phyloP scores from a whole-genome alignment of 2,113 vertebrate genomes.

The Prunella himalayana region DNA sequence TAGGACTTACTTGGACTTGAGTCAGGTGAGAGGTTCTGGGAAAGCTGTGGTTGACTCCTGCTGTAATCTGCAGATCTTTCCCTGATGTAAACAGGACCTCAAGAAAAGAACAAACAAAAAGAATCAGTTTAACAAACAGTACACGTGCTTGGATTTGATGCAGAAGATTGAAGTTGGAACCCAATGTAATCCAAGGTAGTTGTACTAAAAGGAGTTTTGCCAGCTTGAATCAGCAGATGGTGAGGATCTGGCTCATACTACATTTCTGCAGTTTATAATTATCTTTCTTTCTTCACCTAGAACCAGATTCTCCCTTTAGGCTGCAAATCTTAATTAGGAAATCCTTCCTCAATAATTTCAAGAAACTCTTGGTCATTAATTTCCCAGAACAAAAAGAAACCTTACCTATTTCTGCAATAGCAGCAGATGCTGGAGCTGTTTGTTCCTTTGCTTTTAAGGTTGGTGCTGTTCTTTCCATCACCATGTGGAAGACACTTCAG shows the following conservation, averaged over 20 bases:
- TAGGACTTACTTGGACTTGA: background rate
- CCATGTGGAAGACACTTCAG: background rate
- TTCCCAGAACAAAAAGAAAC: conserved; percentile 6
- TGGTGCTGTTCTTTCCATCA: background rate
- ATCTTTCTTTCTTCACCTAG: conserved; percentile 25
- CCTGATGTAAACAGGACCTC: conserved; percentile 3
- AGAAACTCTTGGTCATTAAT: background rate
- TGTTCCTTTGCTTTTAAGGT: background rate
- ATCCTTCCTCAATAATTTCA: background rate
- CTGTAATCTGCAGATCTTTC: background rate
- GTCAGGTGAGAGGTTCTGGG: background rate
- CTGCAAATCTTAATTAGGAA: conserved; percentile 40
- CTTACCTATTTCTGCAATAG: conserved; percentile 23
- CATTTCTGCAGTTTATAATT: conserved; percentile 22
- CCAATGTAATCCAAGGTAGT: background rate
- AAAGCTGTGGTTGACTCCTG: background rate
- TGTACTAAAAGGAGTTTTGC: conserved; percentile 2
- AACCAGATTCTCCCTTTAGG: conserved; percentile 27
- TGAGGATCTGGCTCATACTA: background rate
- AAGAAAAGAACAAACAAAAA: conserved; percentile 4
- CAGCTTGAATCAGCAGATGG: conserved; percentile 40
- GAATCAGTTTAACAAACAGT: background rate
- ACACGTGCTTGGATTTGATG: background rate
- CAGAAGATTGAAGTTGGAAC: background rate
- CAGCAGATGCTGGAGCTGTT: background rate